phyloP scores from a whole-genome alignment of 2,888 invertebrate genomes.

The Osmoderma eremita region DNA sequence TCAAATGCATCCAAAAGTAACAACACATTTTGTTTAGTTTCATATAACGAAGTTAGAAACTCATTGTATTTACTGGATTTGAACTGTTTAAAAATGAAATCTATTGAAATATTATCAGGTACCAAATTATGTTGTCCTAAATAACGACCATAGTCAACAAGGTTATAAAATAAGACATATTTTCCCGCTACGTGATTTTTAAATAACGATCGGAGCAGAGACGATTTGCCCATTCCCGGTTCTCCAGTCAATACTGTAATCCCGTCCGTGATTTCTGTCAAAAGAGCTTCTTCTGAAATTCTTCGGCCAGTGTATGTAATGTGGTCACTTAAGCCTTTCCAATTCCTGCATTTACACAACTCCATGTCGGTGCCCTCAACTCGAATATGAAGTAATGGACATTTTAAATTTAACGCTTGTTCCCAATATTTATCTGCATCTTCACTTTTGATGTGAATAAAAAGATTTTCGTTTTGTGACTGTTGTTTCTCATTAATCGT shows the following conservation, averaged over 20 bases:
- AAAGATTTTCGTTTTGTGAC: too few species aligned
- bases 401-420: too few species aligned
- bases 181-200: neutral
- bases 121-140: neutral
- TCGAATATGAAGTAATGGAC: too few species aligned
- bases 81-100: neutral
- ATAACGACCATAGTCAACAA: neutral
- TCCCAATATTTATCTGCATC: neutral
- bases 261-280: neutral
- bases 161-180: neutral
- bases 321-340: too few species aligned
- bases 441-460: neutral
- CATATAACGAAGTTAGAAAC: neutral
- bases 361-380: too few species aligned
- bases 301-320: neutral
- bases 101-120: neutral
- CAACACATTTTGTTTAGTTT: neutral
- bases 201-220: neutral
- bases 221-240: conserved; percentile 7
- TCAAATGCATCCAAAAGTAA: conserved; percentile 2
- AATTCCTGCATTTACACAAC: too few species aligned
- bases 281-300: neutral
- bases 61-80: neutral
- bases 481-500: too few species aligned
- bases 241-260: neutral